Evolutionary conservation across 2,888 invertebrate species (phyloP), one percentile per base, ranked within the genome.

Genomic region (Lepidocyrtoides sp.): DNA sequence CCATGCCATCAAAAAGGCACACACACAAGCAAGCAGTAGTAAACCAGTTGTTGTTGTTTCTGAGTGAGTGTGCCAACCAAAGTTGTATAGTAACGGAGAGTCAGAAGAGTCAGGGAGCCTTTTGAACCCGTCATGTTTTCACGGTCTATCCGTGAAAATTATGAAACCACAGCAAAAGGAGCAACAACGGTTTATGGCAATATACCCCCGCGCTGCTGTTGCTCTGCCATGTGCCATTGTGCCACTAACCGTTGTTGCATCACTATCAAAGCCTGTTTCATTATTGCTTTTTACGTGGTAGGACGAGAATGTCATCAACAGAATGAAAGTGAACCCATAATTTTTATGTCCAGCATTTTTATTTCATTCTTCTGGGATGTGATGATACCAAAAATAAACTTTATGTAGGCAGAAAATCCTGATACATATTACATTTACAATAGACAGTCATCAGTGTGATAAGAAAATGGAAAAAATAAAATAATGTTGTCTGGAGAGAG

Each of bases 101-200:
- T 29, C 14, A 66, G 14, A 17, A 44, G 72, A 60, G 60, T 57
- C 32, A 41, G 51, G 44, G 60, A 51, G 54, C 85, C 72, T 85
- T 85, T 85, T 85, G 85, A 85, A 85, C 85, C 66, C 60, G 20
- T 72, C 85, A 60, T 77, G 86, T 77, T 60, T 82, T 41, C 69
- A 69, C 36, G 48, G 84, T 69, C 57, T 44, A 44, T 75, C 86
- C 86, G 77, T 86, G 86, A 86, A 86, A 86, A 86, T 86, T 86
- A 60, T 54, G 32, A 86, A 86, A 86, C 86, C 86, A 84, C 41
- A 51, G 83, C 51, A 36, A 84, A 44, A 84, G 66, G 44, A 60
- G n/a, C 60, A 82, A 36, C 41, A 48, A 23, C 44, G 44, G 63
- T 66, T 32, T 23, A 23, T 72, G 23, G 41, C 54, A 8, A n/a